Conservation (phyloP, 2,888 invertebrate species). For the Achlya flavicornis region DNA sequence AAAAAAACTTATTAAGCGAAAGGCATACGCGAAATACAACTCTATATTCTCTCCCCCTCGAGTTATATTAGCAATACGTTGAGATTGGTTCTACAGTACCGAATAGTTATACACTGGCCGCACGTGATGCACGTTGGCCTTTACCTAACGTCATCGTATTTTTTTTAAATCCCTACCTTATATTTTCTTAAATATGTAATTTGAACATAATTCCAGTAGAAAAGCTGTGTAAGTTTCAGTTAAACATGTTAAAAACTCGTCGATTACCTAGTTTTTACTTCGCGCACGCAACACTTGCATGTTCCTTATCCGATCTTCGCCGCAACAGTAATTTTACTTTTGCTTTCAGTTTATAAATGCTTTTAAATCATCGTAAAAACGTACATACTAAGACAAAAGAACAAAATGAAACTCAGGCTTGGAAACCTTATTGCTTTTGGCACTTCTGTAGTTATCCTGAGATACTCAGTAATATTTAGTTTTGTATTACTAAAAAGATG, state of each 20-base stretch:
- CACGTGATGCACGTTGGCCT: no score
- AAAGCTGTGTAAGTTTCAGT: background rate
- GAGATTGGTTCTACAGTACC: no score
- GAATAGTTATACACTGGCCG: no score
- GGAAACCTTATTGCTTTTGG: background rate
- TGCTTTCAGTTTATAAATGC: background rate
- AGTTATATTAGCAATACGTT: no score
- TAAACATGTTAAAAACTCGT: background rate
- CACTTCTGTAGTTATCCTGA: no score
- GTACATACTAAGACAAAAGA: background rate
- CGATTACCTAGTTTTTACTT: background rate
- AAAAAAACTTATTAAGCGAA: no score
- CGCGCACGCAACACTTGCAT: background rate
- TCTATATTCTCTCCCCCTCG: no score
- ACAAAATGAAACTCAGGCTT: background rate
- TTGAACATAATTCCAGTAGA: background rate
- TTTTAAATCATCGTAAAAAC: background rate
- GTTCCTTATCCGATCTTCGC: background rate
- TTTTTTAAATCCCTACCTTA: no score
- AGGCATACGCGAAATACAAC: no score
- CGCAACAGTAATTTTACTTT: slow-evolving; percentile 1
- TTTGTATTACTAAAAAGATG: no score
- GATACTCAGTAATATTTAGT: no score
- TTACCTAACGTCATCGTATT: no score
- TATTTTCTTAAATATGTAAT: background rate